Evolutionary conservation across 2,888 invertebrate species (phyloP).

Genomic region (Gastrophysa polygoni): DNA sequence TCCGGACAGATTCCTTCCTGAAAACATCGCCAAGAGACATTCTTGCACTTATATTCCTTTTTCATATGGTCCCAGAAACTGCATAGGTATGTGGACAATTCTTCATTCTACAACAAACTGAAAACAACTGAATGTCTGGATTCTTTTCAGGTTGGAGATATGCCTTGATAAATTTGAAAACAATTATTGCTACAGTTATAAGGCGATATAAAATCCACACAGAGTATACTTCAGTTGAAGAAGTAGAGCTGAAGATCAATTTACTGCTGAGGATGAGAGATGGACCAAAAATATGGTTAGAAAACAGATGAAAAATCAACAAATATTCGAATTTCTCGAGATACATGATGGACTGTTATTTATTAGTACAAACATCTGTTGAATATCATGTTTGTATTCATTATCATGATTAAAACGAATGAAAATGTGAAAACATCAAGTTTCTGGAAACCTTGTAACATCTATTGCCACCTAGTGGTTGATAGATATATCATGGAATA

Average conservation of each 20-base stretch:
- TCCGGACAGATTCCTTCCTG: conserved; percentile 65
- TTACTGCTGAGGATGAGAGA: conserved; percentile 38
- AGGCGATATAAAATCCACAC: conserved; percentile 51
- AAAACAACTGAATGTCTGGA: no score
- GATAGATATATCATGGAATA: no score
- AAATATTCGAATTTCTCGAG: no score
- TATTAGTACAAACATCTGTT: no score
- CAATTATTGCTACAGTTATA: conserved; percentile 52
- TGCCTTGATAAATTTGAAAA: conserved; percentile 59
- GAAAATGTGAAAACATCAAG: no score
- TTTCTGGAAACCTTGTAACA: no score
- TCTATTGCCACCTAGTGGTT: no score
- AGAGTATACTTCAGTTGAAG: conserved; percentile 40
- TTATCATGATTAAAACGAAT: no score
- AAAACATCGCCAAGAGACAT: conserved; percentile 57
- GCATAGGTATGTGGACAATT: conserved; percentile 58
- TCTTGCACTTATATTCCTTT: conserved; percentile 62
- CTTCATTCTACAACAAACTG: no score
- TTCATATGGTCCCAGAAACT: conserved; percentile 60
- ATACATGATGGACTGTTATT: no score
- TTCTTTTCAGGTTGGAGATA: conserved; percentile 42
- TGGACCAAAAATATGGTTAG: conserved; percentile 36
- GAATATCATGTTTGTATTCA: no score
- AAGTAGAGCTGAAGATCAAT: conserved; percentile 40
- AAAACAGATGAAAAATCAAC: conserved; percentile 8